Evolutionary conservation across 2,888 invertebrate genomes (phyloP), one percentile per base, ranked within the genome.

Genomic region (Pheosia gnoma): DNA sequence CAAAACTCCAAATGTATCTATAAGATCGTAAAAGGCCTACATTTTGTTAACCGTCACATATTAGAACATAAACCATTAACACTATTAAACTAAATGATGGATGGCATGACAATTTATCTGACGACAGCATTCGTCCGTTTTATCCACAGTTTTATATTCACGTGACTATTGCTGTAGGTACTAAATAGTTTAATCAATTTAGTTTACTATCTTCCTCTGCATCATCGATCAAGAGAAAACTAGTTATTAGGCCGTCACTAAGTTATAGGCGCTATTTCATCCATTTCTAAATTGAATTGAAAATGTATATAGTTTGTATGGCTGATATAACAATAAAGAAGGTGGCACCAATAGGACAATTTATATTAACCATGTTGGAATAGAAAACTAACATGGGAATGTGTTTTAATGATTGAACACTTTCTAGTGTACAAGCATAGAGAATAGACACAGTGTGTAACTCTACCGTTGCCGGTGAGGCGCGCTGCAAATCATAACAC

Each of bases 191-290:
- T 83, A 87, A 89, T 89, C 85, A 88, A 85, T 88, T 88, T 84
- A 84, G 78, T 82, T 60, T 61, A 75, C 80, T 82, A 82, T 87
- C 82, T 81, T 79, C 77, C 74, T 78, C 72, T 74, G 77, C 70
- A 84, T 83, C 87, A 90, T 91, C 88, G 88, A 90, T 90, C 89
- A 90, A 87, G 79, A 72, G 77, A 80, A 84, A 89, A 85, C 84
- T 83, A 77, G 84, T 87, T 85, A 86, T 84, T 83, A 74, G 58
- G 70, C 64, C 81, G 74, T 83, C 80, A 84, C 78, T 78, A 80
- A 80, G 77, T 84, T 81, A 81, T 80, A 79, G 75, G 79, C 67
- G 75, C 78, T 79, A 78, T 82, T 81, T 82, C 71, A 77, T 71
- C 75, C 73, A 74, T 77, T 81, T 77, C 74, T 79, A 76, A 81